These are phyloP conservation scores for Onychomys leucogaster DNA, from an alignment of 2,797 vertebrate species.

Conservation along the genomic window DNA sequence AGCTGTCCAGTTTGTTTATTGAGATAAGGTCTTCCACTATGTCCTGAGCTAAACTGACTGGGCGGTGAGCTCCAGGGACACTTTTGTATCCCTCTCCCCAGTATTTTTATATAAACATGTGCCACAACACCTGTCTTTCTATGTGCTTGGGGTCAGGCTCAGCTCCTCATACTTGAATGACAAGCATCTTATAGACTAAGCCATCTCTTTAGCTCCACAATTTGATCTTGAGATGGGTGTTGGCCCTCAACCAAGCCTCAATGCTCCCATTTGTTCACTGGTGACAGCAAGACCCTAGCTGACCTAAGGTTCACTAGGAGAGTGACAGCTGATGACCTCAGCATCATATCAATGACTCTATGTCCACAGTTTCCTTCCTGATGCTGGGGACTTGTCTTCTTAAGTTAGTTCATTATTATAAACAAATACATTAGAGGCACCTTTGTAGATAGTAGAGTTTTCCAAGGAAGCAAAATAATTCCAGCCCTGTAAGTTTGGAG, in stretches of 20 bases:
- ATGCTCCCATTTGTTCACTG: neutral
- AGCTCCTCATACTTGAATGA: neutral
- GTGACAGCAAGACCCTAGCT: neutral
- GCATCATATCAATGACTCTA: neutral
- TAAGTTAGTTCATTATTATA: conserved; percentile 1
- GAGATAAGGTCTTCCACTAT: neutral
- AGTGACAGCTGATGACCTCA: neutral
- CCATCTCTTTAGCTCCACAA: neutral
- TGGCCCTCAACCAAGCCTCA: neutral
- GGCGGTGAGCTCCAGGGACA: neutral
- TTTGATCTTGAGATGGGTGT: neutral
- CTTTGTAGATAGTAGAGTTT: conserved; percentile 22
- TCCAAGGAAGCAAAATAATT: conserved; percentile 48
- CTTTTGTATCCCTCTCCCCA: neutral
- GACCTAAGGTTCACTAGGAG: neutral
- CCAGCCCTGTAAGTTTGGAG: neutral
- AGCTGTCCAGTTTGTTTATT: neutral
- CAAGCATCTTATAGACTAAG: neutral
- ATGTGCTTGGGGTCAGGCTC: neutral
- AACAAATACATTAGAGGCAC: neutral
- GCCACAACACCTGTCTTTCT: neutral
- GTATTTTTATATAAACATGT: neutral
- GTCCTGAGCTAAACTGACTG: neutral
- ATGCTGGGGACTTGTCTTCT: neutral
- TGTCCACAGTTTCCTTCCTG: neutral